Conservation (phyloP, 2,888 invertebrate species). For the Frankliniella intonsa region DNA sequence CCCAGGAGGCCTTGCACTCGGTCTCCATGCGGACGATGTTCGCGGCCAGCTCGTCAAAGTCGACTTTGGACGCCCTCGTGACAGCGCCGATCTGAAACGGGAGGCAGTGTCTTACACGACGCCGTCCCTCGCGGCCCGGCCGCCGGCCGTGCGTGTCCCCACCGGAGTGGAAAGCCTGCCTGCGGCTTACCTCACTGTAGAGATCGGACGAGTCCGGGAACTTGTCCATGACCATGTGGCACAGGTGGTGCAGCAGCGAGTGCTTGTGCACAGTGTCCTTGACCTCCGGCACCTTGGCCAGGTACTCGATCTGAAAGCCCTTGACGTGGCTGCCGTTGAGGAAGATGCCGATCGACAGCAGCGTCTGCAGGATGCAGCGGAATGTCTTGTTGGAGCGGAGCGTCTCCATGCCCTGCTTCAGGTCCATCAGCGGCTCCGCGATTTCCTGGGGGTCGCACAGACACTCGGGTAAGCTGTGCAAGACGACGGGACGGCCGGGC, state of each 20-base stretch:
- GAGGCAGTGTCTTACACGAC: not conserved
- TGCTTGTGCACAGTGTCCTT: slow-evolving; percentile 99
- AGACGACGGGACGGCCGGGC: not conserved
- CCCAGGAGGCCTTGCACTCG: slow-evolving; percentile 97
- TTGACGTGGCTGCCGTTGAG: slow-evolving; percentile 88
- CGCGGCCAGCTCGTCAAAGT: slow-evolving; percentile 84
- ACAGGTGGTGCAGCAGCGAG: slow-evolving; percentile 92
- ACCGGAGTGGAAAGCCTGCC: not conserved
- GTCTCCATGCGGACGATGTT: slow-evolving; percentile 85
- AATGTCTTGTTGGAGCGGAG: slow-evolving; percentile 90
- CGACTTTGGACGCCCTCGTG: slow-evolving; percentile 86
- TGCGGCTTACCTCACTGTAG: slow-evolving; percentile 79
- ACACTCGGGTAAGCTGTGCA: not conserved
- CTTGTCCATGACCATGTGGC: slow-evolving; percentile 95
- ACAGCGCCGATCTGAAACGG: slow-evolving; percentile 68
- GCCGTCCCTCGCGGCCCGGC: no score
- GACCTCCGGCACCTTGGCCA: slow-evolving; percentile 96
- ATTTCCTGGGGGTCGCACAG: slow-evolving; percentile 67
- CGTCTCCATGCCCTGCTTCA: slow-evolving; percentile 93
- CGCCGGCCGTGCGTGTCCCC: no score
- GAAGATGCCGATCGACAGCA: slow-evolving; percentile 93
- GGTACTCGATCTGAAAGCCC: slow-evolving; percentile 96
- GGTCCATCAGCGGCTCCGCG: slow-evolving; percentile 96
- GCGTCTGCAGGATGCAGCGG: slow-evolving; percentile 85
- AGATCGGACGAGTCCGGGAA: slow-evolving; percentile 93